Conservation (phyloP, 2,113 vertebrate species). For the Phylloscopus trochiloides region DNA sequence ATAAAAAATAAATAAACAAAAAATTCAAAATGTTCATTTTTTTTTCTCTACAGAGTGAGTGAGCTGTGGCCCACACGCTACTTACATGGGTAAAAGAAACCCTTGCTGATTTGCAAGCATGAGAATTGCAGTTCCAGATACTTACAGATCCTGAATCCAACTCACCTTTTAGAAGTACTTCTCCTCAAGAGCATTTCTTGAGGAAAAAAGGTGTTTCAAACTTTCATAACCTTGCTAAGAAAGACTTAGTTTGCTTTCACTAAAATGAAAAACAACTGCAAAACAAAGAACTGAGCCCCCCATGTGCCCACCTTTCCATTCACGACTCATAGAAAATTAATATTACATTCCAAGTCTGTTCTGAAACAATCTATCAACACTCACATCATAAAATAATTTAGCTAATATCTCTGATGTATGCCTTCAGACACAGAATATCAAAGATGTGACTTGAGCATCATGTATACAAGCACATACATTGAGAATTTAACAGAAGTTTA, state of each 20-base stretch:
- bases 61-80: background rate
- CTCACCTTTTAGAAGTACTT: background rate
- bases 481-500: background rate
- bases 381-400: background rate
- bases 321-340: background rate
- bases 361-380: background rate
- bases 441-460: background rate
- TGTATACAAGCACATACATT: background rate
- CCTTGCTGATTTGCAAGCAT: background rate
- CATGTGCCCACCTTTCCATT: background rate
- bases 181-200: background rate
- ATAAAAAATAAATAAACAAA: too few species aligned
- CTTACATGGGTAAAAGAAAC: background rate
- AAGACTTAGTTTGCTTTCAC: background rate
- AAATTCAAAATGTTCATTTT: background rate
- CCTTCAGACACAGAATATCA: background rate
- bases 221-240: background rate
- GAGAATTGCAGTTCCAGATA: background rate
- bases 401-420: background rate
- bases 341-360: background rate
- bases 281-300: fast-evolving
- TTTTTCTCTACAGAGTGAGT: background rate
- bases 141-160: background rate
- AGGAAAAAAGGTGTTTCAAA: background rate
- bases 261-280: background rate